Evolutionary conservation across 2,113 vertebrate species (phyloP), one percentile per base, ranked within the genome.

Genomic region (Brachyhypopomus gauderio): DNA sequence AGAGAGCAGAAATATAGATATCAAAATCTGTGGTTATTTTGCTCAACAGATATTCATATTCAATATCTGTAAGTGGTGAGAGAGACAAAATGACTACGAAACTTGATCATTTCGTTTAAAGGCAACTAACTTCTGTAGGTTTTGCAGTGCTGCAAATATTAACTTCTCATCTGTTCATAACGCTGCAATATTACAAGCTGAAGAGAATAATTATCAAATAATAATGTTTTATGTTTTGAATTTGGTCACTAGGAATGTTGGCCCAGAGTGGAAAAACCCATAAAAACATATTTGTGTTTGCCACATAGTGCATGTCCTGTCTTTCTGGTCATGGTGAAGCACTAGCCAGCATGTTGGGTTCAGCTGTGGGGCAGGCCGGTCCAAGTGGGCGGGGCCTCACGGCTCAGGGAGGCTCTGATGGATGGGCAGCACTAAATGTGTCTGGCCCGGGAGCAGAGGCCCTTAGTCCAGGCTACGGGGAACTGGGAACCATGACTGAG

Each of bases 341-440:
- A 74, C 85, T 69, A 55, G 74, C 86, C 88, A 86, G 69, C 69
- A 81, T 59, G 38, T 30, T 45, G 81, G 76, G 88, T 89, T 91
- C 88, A 91, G 80, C 3, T 72, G 58, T 30, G 88, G 87, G 88
- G 79, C 88, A 89, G 38, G 56, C 58, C 88, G 38, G 56, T 45
- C 56, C 64, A 72, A 78, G 73, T 84, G 64, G 78, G 56, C 75
- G 60, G 86, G 79, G 73, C 45, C 63, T 38, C 27, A 8, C 17
- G 63, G 60, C 77, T 75, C 56, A 84, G 58, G 72, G 72, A 56
- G 81, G 71, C 34, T 75, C 83, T 87, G 87, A 91, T 89, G 88
- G 86, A 90, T 91, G 84, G 89, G 86, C 88, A 83, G 85, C 72
- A 89, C 90, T 89, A 87, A 34, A 67, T 69, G n/a, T 84, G 27